These are phyloP conservation scores for Clostera curtula DNA, from an alignment of 2,888 invertebrate genomes.

Conservation along the genomic window DNA sequence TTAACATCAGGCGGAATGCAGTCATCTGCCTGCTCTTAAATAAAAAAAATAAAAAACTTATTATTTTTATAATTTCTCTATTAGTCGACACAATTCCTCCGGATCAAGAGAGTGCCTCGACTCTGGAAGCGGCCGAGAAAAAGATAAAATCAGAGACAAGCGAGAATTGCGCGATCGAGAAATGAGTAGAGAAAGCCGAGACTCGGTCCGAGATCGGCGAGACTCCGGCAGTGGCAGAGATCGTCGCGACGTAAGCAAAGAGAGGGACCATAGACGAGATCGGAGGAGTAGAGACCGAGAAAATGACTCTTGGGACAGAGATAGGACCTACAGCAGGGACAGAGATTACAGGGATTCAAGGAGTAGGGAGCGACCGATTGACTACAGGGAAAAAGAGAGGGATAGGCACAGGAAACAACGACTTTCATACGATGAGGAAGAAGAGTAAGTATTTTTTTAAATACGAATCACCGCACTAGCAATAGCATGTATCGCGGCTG, in stretches of 20 bases:
- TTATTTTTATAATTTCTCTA: not conserved
- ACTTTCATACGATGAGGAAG: constrained; percentile 82
- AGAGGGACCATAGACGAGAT: constrained; percentile 43
- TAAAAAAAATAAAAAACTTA: too few relatives aligned
- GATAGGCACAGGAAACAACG: constrained; percentile 75
- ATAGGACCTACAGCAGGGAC: constrained; percentile 63
- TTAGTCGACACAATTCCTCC: constrained; percentile 58
- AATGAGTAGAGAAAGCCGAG: constrained; percentile 56
- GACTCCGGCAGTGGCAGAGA: constrained; percentile 65
- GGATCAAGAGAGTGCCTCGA: constrained; percentile 66
- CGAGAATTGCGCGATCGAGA: constrained; percentile 56
- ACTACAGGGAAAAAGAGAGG: constrained; percentile 63
- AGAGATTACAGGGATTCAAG: constrained; percentile 56
- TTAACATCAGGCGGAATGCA: too few relatives aligned
- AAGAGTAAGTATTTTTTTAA: constrained; percentile 72
- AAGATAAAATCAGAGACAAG: constrained; percentile 57
- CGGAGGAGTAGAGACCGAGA: constrained; percentile 54
- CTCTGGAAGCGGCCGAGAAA: constrained; percentile 69
- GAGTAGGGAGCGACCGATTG: constrained; percentile 63
- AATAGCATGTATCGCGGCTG: too few relatives aligned
- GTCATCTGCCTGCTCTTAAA: too few relatives aligned
- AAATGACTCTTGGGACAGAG: constrained; percentile 54
- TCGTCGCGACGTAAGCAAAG: constrained; percentile 54
- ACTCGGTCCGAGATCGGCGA: constrained; percentile 44
- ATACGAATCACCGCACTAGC: too few relatives aligned